Evolutionary conservation across 2,888 invertebrate species (phyloP).

Genomic region (Epistrophe eligans): DNA sequence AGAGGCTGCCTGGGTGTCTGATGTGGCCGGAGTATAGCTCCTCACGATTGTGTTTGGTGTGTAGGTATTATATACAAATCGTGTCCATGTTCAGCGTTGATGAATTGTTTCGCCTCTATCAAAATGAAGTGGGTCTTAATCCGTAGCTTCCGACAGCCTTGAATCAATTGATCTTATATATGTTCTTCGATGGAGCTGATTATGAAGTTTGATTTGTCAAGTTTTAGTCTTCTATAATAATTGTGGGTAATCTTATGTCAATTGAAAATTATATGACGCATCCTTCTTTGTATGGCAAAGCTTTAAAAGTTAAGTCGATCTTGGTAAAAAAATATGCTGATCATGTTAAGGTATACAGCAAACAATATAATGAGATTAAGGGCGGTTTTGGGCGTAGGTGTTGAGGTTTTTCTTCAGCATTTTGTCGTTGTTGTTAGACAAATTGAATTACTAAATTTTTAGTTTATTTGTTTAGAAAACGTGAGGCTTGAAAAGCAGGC

Average conservation of each 20-base stretch:
- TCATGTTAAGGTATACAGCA: neutral
- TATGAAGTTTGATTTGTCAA: slow-evolving; percentile 28
- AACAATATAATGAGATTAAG: slow-evolving; percentile 40
- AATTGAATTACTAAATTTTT: neutral
- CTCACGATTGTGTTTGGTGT: slow-evolving; percentile 28
- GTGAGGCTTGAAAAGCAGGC: no score
- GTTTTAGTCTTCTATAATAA: slow-evolving; percentile 20
- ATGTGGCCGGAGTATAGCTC: neutral
- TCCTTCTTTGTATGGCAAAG: slow-evolving; percentile 29
- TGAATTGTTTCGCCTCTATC: slow-evolving; percentile 55
- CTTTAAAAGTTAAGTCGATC: neutral
- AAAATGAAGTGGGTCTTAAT: slow-evolving; percentile 63
- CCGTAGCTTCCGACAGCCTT: slow-evolving; percentile 74
- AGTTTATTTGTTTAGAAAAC: neutral
- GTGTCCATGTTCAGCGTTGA: slow-evolving; percentile 57
- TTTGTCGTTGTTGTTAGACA: neutral
- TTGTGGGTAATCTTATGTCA: slow-evolving; percentile 39
- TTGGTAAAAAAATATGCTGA: neutral
- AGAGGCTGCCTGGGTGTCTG: neutral
- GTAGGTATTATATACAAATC: slow-evolving; percentile 48
- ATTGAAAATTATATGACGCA: slow-evolving; percentile 41
- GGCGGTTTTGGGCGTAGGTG: slow-evolving; percentile 26
- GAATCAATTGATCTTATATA: slow-evolving; percentile 48
- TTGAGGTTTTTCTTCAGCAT: neutral
- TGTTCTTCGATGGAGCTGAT: slow-evolving; percentile 41